A percentile compares a stretch with the other conserved stretches of the same genome.
These are phyloP conservation scores for Apodemus sylvaticus DNA, from an alignment of 2,113 vertebrate genomes.

Conservation along the genomic window DNA sequence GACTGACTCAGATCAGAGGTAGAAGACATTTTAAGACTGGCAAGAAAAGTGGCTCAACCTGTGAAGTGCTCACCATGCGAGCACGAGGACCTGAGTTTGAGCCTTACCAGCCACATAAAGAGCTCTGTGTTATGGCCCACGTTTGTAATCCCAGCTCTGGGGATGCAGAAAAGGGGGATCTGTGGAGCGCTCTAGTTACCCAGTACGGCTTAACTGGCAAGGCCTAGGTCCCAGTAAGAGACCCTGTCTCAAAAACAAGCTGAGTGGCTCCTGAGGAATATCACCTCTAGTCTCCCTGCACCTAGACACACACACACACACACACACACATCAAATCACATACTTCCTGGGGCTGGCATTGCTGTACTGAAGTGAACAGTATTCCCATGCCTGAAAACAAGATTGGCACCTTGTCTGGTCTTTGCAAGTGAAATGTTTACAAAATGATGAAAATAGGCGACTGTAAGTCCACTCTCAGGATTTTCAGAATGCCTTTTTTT, in stretches of 20 bases:
- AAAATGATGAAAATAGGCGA: background rate
- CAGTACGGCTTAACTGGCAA: background rate
- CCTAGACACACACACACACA: background rate
- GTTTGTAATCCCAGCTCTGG: background rate
- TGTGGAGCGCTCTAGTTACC: background rate
- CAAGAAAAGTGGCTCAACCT: background rate
- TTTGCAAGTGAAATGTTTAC: background rate
- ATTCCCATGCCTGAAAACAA: background rate
- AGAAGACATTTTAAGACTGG: background rate
- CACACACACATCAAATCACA: fast-evolving
- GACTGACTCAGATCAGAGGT: background rate
- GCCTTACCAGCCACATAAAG: background rate
- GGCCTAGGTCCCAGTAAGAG: background rate
- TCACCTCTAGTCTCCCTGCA: background rate
- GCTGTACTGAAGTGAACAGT: background rate
- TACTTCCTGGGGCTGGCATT: no score
- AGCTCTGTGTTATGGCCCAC: background rate
- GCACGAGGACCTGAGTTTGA: background rate
- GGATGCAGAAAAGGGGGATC: background rate
- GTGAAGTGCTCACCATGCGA: background rate
- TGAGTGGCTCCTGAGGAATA: background rate
- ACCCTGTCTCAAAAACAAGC: background rate
- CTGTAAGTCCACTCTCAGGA: background rate
- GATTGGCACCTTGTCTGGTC: background rate
- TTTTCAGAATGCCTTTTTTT: no score